Conservation (phyloP, 2,113 vertebrate species). For the Ramphastos sulfuratus region DNA sequence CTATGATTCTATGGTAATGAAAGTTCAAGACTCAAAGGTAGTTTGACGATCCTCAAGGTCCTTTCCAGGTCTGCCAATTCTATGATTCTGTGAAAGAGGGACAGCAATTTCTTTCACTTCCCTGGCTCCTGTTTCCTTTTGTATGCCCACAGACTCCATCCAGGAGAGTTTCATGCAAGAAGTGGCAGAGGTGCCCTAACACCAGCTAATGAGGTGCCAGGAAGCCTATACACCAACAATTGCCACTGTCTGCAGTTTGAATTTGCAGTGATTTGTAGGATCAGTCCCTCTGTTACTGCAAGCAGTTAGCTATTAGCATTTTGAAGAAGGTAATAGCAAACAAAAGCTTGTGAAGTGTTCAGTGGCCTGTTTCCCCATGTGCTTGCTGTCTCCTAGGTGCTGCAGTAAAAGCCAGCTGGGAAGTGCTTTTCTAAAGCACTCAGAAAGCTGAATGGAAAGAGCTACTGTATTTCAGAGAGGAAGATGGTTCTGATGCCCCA, state of each 20-base stretch:
- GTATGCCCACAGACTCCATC: not conserved
- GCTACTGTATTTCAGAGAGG: not conserved
- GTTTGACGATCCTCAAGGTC: too few species aligned
- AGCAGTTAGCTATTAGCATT: not conserved
- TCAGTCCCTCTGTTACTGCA: not conserved
- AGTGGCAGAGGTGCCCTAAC: not conserved
- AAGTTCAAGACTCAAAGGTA: too few species aligned
- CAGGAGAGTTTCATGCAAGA: not conserved
- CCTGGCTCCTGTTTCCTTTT: not conserved
- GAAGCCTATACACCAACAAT: not conserved
- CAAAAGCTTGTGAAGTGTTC: not conserved
- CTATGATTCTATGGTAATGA: too few species aligned
- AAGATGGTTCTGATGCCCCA: not conserved
- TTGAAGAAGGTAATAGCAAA: not conserved
- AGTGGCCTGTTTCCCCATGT: not conserved
- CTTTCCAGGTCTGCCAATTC: too few species aligned
- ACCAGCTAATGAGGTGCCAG: not conserved
- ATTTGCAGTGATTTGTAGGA: not conserved
- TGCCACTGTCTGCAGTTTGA: not conserved
- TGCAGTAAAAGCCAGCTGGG: not conserved
- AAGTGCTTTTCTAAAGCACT: not conserved
- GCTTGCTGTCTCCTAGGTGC: not conserved
- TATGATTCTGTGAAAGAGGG: too few species aligned
- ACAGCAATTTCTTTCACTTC: not conserved
- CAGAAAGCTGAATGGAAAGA: not conserved